These are phyloP conservation scores for Monopterus albus DNA, from an alignment of 2,113 vertebrate genomes.

Conservation along the genomic window DNA sequence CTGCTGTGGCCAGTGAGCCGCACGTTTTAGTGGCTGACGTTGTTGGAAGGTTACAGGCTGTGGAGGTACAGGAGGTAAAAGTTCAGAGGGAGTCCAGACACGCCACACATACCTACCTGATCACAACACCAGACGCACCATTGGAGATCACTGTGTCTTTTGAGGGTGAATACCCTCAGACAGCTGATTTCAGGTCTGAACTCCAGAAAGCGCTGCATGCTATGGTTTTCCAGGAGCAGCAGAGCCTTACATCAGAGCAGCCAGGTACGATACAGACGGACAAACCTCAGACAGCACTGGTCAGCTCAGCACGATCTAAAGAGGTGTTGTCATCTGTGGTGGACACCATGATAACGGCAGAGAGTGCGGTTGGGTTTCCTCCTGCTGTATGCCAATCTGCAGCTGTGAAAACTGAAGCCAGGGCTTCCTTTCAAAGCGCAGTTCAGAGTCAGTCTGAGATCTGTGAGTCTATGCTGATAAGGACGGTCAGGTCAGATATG, in stretches of 20 bases:
- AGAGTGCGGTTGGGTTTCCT: slow-evolving; percentile 61
- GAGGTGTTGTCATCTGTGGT: slow-evolving; percentile 70
- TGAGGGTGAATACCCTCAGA: slow-evolving; percentile 84
- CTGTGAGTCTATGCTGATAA: slow-evolving; percentile 65
- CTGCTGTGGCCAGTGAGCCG: slow-evolving; percentile 83
- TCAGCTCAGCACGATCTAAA: slow-evolving; percentile 49
- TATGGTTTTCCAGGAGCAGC: slow-evolving; percentile 85
- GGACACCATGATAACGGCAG: slow-evolving; percentile 63
- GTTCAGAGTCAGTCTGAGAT: slow-evolving; percentile 54
- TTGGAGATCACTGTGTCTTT: slow-evolving; percentile 86
- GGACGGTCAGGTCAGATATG: slow-evolving; percentile 67
- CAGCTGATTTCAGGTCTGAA: slow-evolving; percentile 82
- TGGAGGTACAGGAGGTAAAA: slow-evolving; percentile 80
- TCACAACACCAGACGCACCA: slow-evolving; percentile 79
- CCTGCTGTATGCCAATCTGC: slow-evolving; percentile 62
- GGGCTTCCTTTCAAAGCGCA: slow-evolving; percentile 54
- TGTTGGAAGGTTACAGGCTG: slow-evolving; percentile 75
- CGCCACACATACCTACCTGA: slow-evolving; percentile 81
- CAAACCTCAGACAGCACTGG: slow-evolving; percentile 49
- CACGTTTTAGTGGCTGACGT: slow-evolving; percentile 83
- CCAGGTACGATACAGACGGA: slow-evolving; percentile 49
- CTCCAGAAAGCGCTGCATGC: slow-evolving; percentile 84
- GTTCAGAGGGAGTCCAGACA: slow-evolving; percentile 79
- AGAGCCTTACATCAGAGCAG: slow-evolving; percentile 80
- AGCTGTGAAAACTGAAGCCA: slow-evolving; percentile 64